Percentiles rank a stretch among this genome's conserved stretches.
phyloP scores from a whole-genome alignment of 2,888 invertebrate genomes.

The Anthrax anthrax region DNA sequence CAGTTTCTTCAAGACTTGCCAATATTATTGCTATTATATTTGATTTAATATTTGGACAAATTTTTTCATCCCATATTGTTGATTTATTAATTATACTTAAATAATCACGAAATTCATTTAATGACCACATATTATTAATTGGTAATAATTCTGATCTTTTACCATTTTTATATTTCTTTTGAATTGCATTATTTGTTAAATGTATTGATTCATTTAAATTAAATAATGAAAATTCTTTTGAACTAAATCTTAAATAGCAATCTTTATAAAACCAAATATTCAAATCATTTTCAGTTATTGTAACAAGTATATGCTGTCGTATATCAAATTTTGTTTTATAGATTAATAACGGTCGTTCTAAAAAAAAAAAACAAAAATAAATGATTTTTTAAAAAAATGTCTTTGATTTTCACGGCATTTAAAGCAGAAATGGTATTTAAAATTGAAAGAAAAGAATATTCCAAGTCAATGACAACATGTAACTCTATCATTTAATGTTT shows the following conservation, averaged over 20 bases:
- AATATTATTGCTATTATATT: constrained; percentile 66
- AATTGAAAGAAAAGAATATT: too few relatives aligned
- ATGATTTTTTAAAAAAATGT: constrained; percentile 21
- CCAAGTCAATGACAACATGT: too few relatives aligned
- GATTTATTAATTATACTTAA: constrained; percentile 33
- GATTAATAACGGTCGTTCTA: constrained; percentile 68
- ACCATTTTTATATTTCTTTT: constrained; percentile 48
- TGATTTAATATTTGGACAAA: constrained; percentile 75
- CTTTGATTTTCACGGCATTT: too few relatives aligned
- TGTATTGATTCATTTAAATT: constrained; percentile 76
- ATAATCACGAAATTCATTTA: constrained; percentile 52
- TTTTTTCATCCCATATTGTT: constrained; percentile 53
- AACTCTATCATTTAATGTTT: background rate
- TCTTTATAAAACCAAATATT: constrained; percentile 78
- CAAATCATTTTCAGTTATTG: constrained; percentile 52
- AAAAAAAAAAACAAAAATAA: constrained; percentile 15
- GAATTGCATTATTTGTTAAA: constrained; percentile 76
- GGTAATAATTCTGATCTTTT: constrained; percentile 50
- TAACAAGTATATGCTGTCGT: constrained; percentile 68
- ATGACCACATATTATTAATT: constrained; percentile 72
- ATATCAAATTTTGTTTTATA: constrained; percentile 84
- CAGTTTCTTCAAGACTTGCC: constrained; percentile 59
- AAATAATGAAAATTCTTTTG: constrained; percentile 60
- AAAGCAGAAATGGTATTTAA: too few relatives aligned
- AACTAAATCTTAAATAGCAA: constrained; percentile 76